Evolutionary conservation across 2,888 invertebrate genomes (phyloP).

Genomic region (Dusona sp.): DNA sequence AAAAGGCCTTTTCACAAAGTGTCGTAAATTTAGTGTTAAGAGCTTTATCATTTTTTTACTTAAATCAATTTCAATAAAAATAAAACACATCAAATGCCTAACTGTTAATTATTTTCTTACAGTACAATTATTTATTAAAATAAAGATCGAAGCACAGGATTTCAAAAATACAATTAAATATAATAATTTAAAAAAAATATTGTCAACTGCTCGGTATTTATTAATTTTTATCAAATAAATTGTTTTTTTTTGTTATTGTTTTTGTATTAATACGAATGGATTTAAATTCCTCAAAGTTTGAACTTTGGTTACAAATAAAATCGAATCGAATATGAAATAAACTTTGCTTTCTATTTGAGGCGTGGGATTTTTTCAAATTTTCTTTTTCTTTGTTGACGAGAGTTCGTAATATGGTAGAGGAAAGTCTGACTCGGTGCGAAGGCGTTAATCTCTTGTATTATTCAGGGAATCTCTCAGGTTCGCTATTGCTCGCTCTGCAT

Average conservation of each 20-base stretch:
- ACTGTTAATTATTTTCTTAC: too few relatives aligned
- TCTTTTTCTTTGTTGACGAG: background rate
- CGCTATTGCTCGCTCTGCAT: conserved; percentile 35
- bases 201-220: background rate
- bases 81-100: too few relatives aligned
- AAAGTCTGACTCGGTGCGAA: conserved; percentile 60
- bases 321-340: background rate
- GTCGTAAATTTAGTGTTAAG: background rate
- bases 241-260: background rate
- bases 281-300: background rate
- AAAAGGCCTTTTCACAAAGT: background rate
- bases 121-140: too few relatives aligned
- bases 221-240: too few relatives aligned
- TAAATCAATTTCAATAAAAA: too few relatives aligned
- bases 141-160: background rate
- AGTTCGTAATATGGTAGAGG: conserved; percentile 36
- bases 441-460: conserved; percentile 74
- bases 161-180: background rate
- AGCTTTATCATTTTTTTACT: background rate
- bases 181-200: background rate
- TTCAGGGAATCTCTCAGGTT: conserved; percentile 69
- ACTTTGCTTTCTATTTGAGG: background rate
- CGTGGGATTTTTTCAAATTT: background rate
- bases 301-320: background rate
- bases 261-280: background rate